Base-by-base conservation (phyloP, 2,113 vertebrate species). In the Fregetta grallaria region DNA sequence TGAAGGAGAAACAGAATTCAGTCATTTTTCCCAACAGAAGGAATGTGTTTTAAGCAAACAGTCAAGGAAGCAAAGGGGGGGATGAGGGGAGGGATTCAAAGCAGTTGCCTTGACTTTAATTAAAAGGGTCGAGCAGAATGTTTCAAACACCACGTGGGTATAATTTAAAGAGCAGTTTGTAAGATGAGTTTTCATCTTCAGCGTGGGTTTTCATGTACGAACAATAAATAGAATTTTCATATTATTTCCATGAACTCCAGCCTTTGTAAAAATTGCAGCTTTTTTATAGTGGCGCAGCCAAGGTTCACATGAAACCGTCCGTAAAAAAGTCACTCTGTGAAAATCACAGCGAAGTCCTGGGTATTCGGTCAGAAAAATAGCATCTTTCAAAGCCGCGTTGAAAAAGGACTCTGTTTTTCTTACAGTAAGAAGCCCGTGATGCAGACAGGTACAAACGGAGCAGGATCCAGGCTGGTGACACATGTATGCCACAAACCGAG, bases 171-270 rank as follows among this genome's bases (percentile, higher is more conserved):
- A 96, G 85, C 67, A 50, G 59, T 83, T 73, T 79, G 53, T 68
- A 90, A 85, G 66, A 95, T 27, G 53, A 82, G 52, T 68, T 96
- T 88, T 93, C 61, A 87, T 40, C 53, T 88, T 78, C 71, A 95
- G 66, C 1, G 0, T 49, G 40, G 34, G 56, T 55, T 94, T 94
- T 92, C 66, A 68, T 10, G 44, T 87, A 86, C 55, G 76, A 86
- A 95, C 86, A 87, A 94, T 73, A 87, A 91, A 88, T 20, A 80
- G 30, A 77, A 52, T 42, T 65, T 85, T 82, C 10, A 7, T 18
- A 50, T 86, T 79, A 91, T 82, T 88, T 90, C 74, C 34, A 62
- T 3, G 15, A 90, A 53, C 56, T 81, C 32, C 49, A 86, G 53
- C 27, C 36, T 91, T 62, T 13, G 15, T 17, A 25, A 71, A 86